Evolutionary conservation across 2,888 invertebrate genomes (phyloP).

Genomic region (Dasypogon diadema): DNA sequence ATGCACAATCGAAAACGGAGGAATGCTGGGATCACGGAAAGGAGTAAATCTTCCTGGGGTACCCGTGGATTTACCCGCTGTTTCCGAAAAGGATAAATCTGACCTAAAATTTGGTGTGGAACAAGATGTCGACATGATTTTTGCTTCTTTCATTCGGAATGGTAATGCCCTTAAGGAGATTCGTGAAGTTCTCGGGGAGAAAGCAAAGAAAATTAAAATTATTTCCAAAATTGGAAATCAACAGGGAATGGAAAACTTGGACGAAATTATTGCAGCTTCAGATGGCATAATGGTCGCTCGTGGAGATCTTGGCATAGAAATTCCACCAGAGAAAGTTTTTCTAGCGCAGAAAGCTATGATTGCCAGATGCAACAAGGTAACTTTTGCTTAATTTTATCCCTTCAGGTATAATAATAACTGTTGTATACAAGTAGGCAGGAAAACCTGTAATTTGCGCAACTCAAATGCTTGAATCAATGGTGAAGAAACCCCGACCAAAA

Average conservation of each 20-base stretch:
- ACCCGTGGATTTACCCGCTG: conserved; percentile 95
- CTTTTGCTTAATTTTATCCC: not conserved
- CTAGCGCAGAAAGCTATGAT: conserved; percentile 98
- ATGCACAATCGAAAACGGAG: conserved; percentile 95
- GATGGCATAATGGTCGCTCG: conserved; percentile 99
- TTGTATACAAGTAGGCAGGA: conserved; percentile 73
- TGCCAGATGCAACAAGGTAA: conserved; percentile 88
- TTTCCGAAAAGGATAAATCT: conserved; percentile 96
- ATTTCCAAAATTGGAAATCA: conserved; percentile 99
- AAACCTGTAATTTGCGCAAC: conserved; percentile 99
- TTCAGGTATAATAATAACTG: not conserved
- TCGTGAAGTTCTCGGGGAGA: conserved; percentile 84
- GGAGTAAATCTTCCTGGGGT: conserved; percentile 97
- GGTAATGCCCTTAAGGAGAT: conserved; percentile 92
- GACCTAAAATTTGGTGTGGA: conserved; percentile 93
- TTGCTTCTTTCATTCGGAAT: conserved; percentile 97
- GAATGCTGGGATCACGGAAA: conserved; percentile 92
- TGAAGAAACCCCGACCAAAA: conserved; percentile 97
- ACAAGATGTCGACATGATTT: conserved; percentile 88
- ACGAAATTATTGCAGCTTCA: conserved; percentile 91
- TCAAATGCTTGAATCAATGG: conserved; percentile 98
- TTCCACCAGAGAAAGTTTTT: conserved; percentile 97
- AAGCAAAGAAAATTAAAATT: conserved; percentile 92
- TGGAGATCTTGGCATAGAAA: conserved; percentile 98
- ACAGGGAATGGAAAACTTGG: conserved; percentile 94